Evolutionary conservation across 2,113 vertebrate species (phyloP).

Genomic region (Daboia siamensis): DNA sequence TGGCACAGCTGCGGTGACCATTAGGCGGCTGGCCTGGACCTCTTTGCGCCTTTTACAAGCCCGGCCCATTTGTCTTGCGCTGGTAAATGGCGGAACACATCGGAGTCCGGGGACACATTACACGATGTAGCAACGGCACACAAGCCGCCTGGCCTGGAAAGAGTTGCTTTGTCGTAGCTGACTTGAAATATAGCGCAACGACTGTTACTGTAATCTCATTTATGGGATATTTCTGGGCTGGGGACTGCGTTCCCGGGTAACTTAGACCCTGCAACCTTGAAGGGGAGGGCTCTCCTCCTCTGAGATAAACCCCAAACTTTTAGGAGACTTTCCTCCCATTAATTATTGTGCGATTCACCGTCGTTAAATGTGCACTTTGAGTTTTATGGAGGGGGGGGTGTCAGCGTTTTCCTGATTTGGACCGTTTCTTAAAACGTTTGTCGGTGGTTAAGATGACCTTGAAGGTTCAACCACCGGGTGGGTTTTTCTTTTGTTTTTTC

Average conservation of each 20-base stretch:
- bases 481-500: not conserved
- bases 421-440: not conserved
- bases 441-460: not conserved
- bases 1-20: constrained; percentile 86
- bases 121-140: constrained; percentile 69
- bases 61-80: constrained; percentile 88
- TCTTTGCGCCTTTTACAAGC: constrained; percentile 75
- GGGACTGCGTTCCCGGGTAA: constrained; percentile 76
- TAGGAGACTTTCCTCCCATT: constrained; percentile 63
- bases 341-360: constrained; percentile 59
- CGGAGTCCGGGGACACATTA: constrained; percentile 82
- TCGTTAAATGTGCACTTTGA: constrained; percentile 8
- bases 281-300: constrained; percentile 69
- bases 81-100: constrained; percentile 86
- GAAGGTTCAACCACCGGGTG: not conserved
- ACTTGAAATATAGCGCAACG: constrained; percentile 65
- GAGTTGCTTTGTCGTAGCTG: constrained; percentile 72
- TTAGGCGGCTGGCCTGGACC: constrained; percentile 74
- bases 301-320: constrained; percentile 73
- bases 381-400: not conserved
- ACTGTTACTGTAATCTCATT: constrained; percentile 75
- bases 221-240: constrained; percentile 64
- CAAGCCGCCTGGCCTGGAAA: constrained; percentile 77
- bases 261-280: constrained; percentile 74
- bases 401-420: constrained; percentile 51